Evolutionary conservation across 2,113 vertebrate species (phyloP), one percentile per base, ranked within the genome.

Genomic region (Callopanchax toddi): DNA sequence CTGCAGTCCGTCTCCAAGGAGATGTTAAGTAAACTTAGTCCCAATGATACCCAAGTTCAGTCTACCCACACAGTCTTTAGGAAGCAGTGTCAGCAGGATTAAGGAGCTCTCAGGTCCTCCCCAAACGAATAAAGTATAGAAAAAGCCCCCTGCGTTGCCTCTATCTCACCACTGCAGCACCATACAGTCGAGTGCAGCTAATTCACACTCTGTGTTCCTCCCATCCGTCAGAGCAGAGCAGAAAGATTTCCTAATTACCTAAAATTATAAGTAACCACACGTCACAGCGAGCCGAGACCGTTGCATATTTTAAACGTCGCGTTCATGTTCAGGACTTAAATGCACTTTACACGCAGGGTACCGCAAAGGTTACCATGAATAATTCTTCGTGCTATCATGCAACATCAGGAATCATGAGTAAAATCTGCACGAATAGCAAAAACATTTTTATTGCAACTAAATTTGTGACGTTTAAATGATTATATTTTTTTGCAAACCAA

Each of bases 231-330:
- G 21, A 25, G 13, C 8, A 16, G 3, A 10, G 17, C 56, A 69
- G 55, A 73, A 56, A 60, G 29, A 59, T 52, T 42, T 72, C 29
- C 32, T 55, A 12, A 52, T 74, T 71, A 62, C 22, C 63, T 43
- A 60, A 75, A 79, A 69, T 59, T 45, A 54, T 17, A 32, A 56
- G 52, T 18, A 40, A 67, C 56, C 21, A 45, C 20, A 69, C 51
- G 29, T 53, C 5, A 10, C 18, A 61, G 56, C 12, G 36, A 63
- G 34, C 43, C 6, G 23, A 61, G 22, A 39, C 39, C 18, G 53
- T 10, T 76, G 51, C 45, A 68, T 75, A 76, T 81, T 78, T 74
- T 23, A 78, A 57, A 72, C 5, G 6, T 21, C 13, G 53, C 53
- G 64, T 79, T 59, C 20, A 74, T 36, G 58, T 49, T 74, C 39